Conservation (phyloP, 2,888 invertebrate genomes). For the Galerucella pusilla region DNA sequence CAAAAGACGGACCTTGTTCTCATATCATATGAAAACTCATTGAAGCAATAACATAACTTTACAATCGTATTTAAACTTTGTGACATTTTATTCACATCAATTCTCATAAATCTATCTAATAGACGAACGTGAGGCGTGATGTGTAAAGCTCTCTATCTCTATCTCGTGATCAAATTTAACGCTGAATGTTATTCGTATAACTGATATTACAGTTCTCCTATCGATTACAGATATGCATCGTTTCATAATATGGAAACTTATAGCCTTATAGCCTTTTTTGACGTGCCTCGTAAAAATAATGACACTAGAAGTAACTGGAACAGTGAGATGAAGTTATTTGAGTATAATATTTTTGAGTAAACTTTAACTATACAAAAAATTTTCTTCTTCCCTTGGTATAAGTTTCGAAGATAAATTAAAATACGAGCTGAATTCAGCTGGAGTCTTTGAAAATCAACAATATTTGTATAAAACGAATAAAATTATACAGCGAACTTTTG, state of each 20-base stretch:
- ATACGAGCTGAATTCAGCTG: too few species aligned
- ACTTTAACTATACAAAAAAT: too few species aligned
- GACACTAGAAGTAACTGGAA: too few species aligned
- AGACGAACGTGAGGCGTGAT: not conserved
- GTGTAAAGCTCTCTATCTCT: not conserved
- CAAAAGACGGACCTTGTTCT: not conserved
- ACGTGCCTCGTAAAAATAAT: not conserved
- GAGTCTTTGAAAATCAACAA: too few species aligned
- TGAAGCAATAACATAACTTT: not conserved
- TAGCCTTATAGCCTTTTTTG: not conserved
- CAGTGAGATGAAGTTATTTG: too few species aligned
- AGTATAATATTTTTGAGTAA: too few species aligned
- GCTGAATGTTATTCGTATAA: not conserved
- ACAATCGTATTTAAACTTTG: not conserved
- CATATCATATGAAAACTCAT: not conserved
- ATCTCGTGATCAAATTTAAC: slow-evolving; percentile 2
- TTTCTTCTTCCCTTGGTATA: too few species aligned
- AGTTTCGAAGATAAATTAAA: too few species aligned
- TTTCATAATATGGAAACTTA: not conserved
- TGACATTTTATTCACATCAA: slow-evolving; percentile 7
- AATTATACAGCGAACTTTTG: not conserved
- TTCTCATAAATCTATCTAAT: not conserved
- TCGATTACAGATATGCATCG: not conserved
- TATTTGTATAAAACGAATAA: too few species aligned
- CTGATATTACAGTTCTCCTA: not conserved